Base-by-base conservation (phyloP, 2,113 vertebrate species). In the Hyla sarda region DNA sequence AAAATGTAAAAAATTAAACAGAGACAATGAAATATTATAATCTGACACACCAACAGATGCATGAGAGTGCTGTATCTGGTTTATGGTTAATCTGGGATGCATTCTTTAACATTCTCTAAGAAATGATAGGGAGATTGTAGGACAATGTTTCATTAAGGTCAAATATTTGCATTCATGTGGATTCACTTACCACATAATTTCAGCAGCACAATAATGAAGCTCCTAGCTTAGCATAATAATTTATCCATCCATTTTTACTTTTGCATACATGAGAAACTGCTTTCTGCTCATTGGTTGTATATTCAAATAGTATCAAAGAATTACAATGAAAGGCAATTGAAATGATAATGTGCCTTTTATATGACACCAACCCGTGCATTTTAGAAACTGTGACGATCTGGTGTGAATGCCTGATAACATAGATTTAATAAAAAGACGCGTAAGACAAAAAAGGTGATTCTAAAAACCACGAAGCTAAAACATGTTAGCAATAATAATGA, bases 131-230 rank as follows among this genome's bases (percentile, higher is more conserved):
- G 56, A 81, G 34, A 80, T 58, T 80, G 34, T 81, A 52, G 81
- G 65, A 71, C 62, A 82, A 82, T 69, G 81, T 82, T 82, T 82
- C 65, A 82, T 82, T 82, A 82, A 82, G 81, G 81, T 82, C 65
- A 82, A 52, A 82, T 82, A 82, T 82, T 82, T 69, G 81, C 50
- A 82, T 82, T 71, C 81, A 71, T 82, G 60, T 50, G 62, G 65
- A 82, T 52, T 71, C 65, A 69, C 25, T 71, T 52, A 69, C 81
- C 71, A 48, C 81, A 71, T 82, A 69, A 82, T 82, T 67, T 71
- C 67, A 82, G 34, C 81, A 71, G 81, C 62, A 82, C 81, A 69
- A 82, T 82, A 71, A 82, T 71, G 65, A 82, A 71, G 81, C 65
- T 52, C 17, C 81, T 32, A 34, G 45, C 28, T 67, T 67, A 82